These are phyloP conservation scores for Drosophila quinaria DNA, from an alignment of 2,888 invertebrate genomes.

Conservation along the genomic window DNA sequence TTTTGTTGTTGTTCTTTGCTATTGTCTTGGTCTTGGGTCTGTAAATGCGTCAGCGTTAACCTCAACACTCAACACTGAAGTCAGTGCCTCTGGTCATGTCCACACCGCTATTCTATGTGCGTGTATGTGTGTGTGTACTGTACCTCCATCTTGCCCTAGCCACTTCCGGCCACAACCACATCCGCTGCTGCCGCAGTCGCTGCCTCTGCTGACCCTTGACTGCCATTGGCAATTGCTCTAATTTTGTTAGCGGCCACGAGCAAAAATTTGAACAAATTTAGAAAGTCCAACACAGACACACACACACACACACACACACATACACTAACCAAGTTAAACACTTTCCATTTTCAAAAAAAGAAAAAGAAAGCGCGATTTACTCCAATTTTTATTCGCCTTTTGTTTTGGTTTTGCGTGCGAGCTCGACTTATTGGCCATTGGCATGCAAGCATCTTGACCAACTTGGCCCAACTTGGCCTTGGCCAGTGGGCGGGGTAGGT, in stretches of 20 bases:
- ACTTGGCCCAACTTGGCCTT: conserved; percentile 63
- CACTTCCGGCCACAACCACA: conserved; percentile 65
- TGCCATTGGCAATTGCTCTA: conserved; percentile 55
- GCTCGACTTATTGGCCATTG: conserved; percentile 75
- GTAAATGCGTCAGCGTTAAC: conserved; percentile 71
- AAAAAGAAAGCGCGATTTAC: conserved; percentile 27
- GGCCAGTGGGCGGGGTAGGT: conserved; percentile 27
- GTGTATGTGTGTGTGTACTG: conserved; percentile 30
- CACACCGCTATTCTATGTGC: conserved; percentile 2
- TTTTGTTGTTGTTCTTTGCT: conserved; percentile 7
- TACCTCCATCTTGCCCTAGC: conserved; percentile 26
- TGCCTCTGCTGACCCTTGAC: conserved; percentile 54
- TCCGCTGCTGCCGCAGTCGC: conserved; percentile 46
- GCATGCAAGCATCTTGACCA: conserved; percentile 79
- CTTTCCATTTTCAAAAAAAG: conserved; percentile 62
- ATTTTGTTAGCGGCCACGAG: conserved; percentile 66
- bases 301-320: conserved; percentile 37
- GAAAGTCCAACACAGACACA: conserved; percentile 43
- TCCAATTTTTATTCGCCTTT: conserved; percentile 50
- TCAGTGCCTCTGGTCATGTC: conserved; percentile 39
- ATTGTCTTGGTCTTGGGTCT: conserved; percentile 30
- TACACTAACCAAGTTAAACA: conserved; percentile 24
- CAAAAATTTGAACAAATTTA: conserved; percentile 46
- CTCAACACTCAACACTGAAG: conserved; percentile 77
- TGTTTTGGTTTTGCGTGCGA: conserved; percentile 68